These are phyloP conservation scores for Calypte anna DNA, from an alignment of 2,113 vertebrate genomes.

Conservation along the genomic window DNA sequence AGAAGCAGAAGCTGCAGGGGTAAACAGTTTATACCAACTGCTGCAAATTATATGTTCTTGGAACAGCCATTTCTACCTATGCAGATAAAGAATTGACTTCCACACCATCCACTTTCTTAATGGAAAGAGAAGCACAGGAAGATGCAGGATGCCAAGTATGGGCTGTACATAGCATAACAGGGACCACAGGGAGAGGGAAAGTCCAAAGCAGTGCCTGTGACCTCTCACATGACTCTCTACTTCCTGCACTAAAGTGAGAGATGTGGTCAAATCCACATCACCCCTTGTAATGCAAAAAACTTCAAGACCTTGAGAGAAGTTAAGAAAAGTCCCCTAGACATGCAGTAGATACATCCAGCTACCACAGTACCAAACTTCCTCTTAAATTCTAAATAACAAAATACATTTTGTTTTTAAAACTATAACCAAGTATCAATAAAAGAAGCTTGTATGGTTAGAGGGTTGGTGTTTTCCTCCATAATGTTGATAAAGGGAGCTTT, in stretches of 20 bases:
- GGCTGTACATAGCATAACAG: background rate
- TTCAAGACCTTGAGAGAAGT: background rate
- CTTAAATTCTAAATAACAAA: background rate
- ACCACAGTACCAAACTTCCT: background rate
- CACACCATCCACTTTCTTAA: background rate
- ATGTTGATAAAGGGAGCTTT: background rate
- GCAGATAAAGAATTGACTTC: background rate
- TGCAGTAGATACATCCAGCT: background rate
- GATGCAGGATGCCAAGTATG: background rate
- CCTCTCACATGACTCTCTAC: background rate
- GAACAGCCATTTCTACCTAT: background rate
- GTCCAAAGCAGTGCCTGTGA: background rate
- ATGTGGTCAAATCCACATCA: fast-evolving
- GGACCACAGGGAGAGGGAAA: background rate
- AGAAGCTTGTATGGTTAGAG: background rate
- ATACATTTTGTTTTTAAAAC: background rate
- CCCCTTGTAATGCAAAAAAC: background rate
- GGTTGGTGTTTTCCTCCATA: background rate
- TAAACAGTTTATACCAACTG: background rate
- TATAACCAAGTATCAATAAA: background rate
- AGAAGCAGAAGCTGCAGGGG: background rate
- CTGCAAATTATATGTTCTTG: background rate
- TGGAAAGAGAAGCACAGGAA: background rate
- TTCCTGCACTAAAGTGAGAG: background rate
- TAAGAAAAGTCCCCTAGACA: background rate